phyloP scores from a whole-genome alignment of 2,797 vertebrate species.

The Sternarchorhynchus goeldii region DNA sequence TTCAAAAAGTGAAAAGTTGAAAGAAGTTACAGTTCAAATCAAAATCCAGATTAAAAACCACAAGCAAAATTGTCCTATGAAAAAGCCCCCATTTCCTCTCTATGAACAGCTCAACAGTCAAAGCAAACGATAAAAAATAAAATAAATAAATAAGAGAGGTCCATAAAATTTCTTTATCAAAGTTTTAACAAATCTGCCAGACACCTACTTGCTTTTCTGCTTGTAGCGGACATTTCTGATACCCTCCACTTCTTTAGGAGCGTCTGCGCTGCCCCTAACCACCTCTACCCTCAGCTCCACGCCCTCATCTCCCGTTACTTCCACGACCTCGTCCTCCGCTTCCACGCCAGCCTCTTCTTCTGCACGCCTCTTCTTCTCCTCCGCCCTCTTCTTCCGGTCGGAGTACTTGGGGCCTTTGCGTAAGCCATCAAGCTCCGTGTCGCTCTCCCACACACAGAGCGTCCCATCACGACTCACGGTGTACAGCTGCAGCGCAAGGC shows the following conservation, averaged over 20 bases:
- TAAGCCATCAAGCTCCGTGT: conserved; percentile 83
- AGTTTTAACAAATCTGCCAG: no score
- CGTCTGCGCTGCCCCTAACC: conserved; percentile 77
- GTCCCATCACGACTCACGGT: conserved; percentile 90
- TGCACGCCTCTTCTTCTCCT: conserved; percentile 14
- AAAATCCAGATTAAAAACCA: no score
- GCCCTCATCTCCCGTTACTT: conserved; percentile 65
- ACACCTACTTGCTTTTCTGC: conserved; percentile 84
- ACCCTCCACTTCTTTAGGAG: conserved; percentile 68
- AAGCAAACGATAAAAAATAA: no score
- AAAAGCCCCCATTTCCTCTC: no score
- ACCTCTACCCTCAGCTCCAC: conserved; percentile 71
- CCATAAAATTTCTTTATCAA: no score
- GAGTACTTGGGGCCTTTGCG: conserved; percentile 61
- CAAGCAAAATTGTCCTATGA: no score
- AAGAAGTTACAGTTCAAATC: no score
- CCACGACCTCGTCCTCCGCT: conserved; percentile 54
- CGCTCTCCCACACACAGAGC: conserved; percentile 91
- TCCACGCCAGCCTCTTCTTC: conserved; percentile 52
- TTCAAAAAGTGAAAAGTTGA: no score
- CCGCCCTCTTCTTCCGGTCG: conserved; percentile 43
- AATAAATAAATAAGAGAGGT: no score
- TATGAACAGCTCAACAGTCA: neutral
- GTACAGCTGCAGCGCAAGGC: conserved; percentile 79
- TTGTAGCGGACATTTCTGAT: conserved; percentile 83